These are phyloP conservation scores for Heliothis peltigera DNA, from an alignment of 2,888 invertebrate species.

Conservation along the genomic window DNA sequence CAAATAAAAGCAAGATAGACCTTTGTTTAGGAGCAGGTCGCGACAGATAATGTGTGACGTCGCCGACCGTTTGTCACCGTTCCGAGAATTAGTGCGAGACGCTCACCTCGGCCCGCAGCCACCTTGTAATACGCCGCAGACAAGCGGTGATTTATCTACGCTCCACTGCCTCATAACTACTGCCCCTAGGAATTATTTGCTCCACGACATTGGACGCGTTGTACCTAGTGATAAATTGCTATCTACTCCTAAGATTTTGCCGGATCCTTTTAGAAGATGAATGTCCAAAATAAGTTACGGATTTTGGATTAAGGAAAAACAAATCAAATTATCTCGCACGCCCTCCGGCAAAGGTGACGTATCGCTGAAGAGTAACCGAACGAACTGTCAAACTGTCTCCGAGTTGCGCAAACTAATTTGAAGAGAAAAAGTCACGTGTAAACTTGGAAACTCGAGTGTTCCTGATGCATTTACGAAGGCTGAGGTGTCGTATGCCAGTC, in stretches of 20 bases:
- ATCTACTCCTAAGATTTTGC: slow-evolving; percentile 15
- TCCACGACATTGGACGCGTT: slow-evolving; percentile 40
- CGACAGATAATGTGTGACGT: slow-evolving; percentile 52
- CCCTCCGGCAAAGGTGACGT: slow-evolving; percentile 21
- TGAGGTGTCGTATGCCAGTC: slow-evolving; percentile 71
- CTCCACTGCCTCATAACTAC: slow-evolving; percentile 55
- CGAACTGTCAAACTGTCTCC: slow-evolving; percentile 46
- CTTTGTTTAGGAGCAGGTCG: slow-evolving; percentile 38
- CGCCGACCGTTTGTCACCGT: slow-evolving; percentile 49
- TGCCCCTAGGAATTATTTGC: slow-evolving; percentile 54
- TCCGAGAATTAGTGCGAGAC: slow-evolving; percentile 46
- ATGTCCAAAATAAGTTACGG: not conserved
- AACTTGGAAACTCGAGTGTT: slow-evolving; percentile 63
- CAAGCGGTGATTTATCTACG: slow-evolving; percentile 56
- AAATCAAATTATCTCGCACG: slow-evolving; percentile 28
- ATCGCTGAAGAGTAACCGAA: slow-evolving; percentile 36
- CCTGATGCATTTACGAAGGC: slow-evolving; percentile 67
- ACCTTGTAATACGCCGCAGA: slow-evolving; percentile 42
- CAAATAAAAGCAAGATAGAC: slow-evolving; percentile 18
- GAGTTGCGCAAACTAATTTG: slow-evolving; percentile 56
- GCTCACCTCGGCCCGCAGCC: slow-evolving; percentile 29
- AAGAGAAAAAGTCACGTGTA: slow-evolving; percentile 60
- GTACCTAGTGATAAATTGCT: slow-evolving; percentile 46
- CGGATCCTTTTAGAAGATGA: slow-evolving; percentile 19
- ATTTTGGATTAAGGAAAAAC: slow-evolving; percentile 9